Evolutionary conservation across 2,888 invertebrate genomes (phyloP), one percentile per base, ranked within the genome.

Genomic region (Strigamia maritima): DNA sequence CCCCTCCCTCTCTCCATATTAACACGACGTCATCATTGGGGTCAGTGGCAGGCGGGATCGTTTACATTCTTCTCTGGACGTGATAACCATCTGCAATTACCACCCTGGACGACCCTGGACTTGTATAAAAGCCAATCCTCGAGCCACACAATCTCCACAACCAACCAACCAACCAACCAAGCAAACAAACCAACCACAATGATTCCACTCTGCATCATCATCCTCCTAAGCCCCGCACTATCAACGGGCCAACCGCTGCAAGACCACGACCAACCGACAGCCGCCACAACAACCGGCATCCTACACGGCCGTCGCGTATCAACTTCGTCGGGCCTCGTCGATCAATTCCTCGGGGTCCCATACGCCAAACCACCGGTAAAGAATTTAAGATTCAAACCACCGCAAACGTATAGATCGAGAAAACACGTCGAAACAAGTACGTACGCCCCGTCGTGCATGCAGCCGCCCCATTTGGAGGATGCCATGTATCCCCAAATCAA

Each of bases 341-440:
- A 31, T 26, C 76, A 77, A 74, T 84, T 83, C 80, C 81, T 83
- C 12, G 84, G 83, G 2, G 83, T 84, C 16, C 84, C 83, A 0
- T 84, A 84, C 75, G 84, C 83, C 16, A 60, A 81, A 38, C 80
- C 83, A 4, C 84, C 84, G 0, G 79, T 82, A 8, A 83, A 82
- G 2, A 26, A 70, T 22, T 80, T 81, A 10, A 79, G 83, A n/a
- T 83, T 83, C 77, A 60, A 75, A 16, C 80, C 79, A 7, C 83
- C 83, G 6, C 49, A 81, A 31, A 44, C 82, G 90, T 91, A 26
- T 90, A 89, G 0, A 87, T 90, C 19, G 4, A 87, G 89, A n/a
- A 93, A 94, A 0, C 87, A 88, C 14, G 75, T 81, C 24, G 80
- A 81, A 16, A 81, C 82, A 1, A 76, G 80, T 12, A 8, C 78